These are phyloP conservation scores for Xylophagus ater DNA, from an alignment of 2,888 invertebrate species.

Conservation along the genomic window DNA sequence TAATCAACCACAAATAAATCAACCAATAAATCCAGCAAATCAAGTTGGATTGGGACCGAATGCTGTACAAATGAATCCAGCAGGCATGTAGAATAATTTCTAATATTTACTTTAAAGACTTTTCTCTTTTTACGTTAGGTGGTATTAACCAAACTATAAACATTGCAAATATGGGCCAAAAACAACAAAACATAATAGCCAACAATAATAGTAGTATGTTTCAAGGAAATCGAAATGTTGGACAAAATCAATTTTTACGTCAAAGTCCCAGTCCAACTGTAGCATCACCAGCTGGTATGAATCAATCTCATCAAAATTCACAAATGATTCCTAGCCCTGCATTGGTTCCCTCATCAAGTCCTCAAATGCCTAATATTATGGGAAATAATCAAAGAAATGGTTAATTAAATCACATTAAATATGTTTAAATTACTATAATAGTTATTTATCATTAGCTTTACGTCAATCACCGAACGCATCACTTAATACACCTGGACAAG, in stretches of 20 bases:
- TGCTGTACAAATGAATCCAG: conserved; percentile 16
- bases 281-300: conserved; percentile 55
- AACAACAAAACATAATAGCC: conserved; percentile 33
- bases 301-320: conserved; percentile 40
- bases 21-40: conserved; percentile 33
- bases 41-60: conserved; percentile 18
- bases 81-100: conserved; percentile 11
- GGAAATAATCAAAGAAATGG: conserved; percentile 42
- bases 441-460: conserved; percentile 35
- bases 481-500: conserved; percentile 62
- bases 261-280: conserved; percentile 73
- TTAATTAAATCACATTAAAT: background rate
- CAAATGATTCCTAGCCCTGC: conserved; percentile 62
- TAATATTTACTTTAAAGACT: background rate
- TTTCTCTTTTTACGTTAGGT: background rate
- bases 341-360: conserved; percentile 55
- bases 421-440: conserved; percentile 3
- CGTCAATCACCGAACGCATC: conserved; percentile 75
- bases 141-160: conserved; percentile 33
- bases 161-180: conserved; percentile 33
- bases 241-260: conserved; percentile 63
- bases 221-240: conserved; percentile 48
- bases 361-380: conserved; percentile 49
- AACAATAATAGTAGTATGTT: conserved; percentile 41
- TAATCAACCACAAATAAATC: conserved; percentile 12